phyloP scores from a whole-genome alignment of 2,113 vertebrate genomes.

The Salvelinus sp. region DNA sequence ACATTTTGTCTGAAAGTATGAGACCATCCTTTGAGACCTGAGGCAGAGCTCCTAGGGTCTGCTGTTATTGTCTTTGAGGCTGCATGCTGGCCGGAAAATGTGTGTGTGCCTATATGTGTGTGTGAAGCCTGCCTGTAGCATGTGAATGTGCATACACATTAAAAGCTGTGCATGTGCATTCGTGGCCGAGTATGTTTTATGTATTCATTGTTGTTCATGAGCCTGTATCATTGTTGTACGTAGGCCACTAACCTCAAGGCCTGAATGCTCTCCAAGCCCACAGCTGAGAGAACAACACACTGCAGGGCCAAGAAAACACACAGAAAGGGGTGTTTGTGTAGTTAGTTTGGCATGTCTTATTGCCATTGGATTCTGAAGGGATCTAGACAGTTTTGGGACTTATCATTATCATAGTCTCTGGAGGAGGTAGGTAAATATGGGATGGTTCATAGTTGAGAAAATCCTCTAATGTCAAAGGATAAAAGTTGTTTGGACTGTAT shows the following conservation, averaged over 20 bases:
- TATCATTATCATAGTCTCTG: slow-evolving; percentile 37
- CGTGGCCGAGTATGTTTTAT: background rate
- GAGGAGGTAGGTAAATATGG: slow-evolving; percentile 14
- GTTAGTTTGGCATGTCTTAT: background rate
- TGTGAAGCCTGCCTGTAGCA: slow-evolving; percentile 24
- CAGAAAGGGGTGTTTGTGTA: slow-evolving; percentile 19
- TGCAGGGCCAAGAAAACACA: slow-evolving; percentile 23
- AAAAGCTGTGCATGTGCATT: background rate
- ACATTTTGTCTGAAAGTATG: slow-evolving; percentile 41
- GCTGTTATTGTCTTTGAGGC: slow-evolving; percentile 7
- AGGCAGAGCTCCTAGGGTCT: background rate
- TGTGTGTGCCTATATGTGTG: background rate
- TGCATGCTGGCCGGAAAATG: background rate
- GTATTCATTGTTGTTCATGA: slow-evolving; percentile 1
- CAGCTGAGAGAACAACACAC: background rate
- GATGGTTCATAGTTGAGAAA: slow-evolving; percentile 11
- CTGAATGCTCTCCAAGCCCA: slow-evolving; percentile 13
- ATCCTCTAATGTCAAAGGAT: slow-evolving; percentile 41
- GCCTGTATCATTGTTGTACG: background rate
- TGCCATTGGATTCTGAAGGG: background rate
- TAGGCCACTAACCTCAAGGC: slow-evolving; percentile 7
- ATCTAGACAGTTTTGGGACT: background rate
- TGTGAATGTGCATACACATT: slow-evolving; percentile 8
- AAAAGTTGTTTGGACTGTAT: slow-evolving; percentile 11
- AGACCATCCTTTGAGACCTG: slow-evolving; percentile 13